Conservation (phyloP, 2,888 invertebrate species). For the Mythimna albipuncta region DNA sequence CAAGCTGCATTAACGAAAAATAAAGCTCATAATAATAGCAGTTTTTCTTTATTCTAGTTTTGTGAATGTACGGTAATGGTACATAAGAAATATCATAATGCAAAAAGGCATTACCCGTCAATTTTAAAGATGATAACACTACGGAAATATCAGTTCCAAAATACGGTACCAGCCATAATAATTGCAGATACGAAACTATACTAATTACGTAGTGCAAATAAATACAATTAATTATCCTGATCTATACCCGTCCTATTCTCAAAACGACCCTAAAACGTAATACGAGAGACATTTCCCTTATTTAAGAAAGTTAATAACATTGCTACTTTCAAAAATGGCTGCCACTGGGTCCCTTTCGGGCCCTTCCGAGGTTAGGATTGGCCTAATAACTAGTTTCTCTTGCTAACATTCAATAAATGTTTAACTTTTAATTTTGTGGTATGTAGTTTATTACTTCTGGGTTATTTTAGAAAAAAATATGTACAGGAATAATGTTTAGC, state of each 20-base stretch:
- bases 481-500: too few relatives aligned
- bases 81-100: too few relatives aligned
- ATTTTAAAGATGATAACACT: too few relatives aligned
- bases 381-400: constrained; percentile 2
- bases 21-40: background rate
- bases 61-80: too few relatives aligned
- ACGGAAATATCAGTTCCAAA: too few relatives aligned
- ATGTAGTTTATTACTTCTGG: too few relatives aligned
- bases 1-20: too few relatives aligned
- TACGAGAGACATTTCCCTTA: constrained; percentile 31
- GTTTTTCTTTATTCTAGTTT: background rate
- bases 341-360: constrained; percentile 15
- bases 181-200: background rate
- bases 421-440: constrained; percentile 1
- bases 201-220: background rate
- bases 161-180: too few relatives aligned
- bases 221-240: background rate
- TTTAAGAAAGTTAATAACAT: constrained; percentile 36
- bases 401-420: constrained; percentile 4
- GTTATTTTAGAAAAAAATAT: too few relatives aligned
- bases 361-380: constrained; percentile 31
- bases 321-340: constrained; percentile 17
- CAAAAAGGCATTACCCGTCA: too few relatives aligned
- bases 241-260: background rate
- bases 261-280: constrained; percentile 31